Conservation (phyloP, 2,888 invertebrate genomes). For the Tethea ocularis region DNA sequence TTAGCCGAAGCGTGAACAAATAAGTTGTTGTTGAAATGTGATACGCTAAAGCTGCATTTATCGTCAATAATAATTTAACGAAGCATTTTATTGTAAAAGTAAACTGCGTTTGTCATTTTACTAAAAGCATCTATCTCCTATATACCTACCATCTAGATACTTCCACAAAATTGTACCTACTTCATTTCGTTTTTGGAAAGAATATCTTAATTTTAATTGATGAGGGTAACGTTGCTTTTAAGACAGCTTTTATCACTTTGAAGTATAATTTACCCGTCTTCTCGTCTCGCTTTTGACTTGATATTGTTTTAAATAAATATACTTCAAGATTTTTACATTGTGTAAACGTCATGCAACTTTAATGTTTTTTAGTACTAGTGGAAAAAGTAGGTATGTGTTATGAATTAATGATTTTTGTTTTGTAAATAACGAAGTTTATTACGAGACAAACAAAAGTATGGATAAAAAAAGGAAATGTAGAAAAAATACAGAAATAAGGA, state of each 20-base stretch:
- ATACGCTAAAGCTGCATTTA: conserved; percentile 16
- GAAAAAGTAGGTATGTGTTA: not conserved
- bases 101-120: conserved; percentile 12
- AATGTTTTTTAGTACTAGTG: not conserved
- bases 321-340: not conserved
- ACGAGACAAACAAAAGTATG: not conserved
- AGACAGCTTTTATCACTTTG: not conserved
- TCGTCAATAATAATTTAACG: not conserved
- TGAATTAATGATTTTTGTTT: not conserved
- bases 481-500: not conserved
- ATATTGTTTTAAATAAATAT: not conserved
- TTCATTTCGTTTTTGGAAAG: not conserved
- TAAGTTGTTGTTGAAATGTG: conserved; percentile 17
- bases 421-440: not conserved
- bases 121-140: conserved; percentile 9
- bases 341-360: not conserved
- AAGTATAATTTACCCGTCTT: not conserved
- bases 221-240: not conserved
- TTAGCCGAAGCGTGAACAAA: conserved; percentile 65
- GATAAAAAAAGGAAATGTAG: not conserved
- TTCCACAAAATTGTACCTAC: not conserved
- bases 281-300: not conserved
- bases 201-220: not conserved
- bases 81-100: not conserved
- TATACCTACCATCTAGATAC: not conserved